Conservation (phyloP, 2,113 vertebrate genomes). For the Centrocercus urophasianus region DNA sequence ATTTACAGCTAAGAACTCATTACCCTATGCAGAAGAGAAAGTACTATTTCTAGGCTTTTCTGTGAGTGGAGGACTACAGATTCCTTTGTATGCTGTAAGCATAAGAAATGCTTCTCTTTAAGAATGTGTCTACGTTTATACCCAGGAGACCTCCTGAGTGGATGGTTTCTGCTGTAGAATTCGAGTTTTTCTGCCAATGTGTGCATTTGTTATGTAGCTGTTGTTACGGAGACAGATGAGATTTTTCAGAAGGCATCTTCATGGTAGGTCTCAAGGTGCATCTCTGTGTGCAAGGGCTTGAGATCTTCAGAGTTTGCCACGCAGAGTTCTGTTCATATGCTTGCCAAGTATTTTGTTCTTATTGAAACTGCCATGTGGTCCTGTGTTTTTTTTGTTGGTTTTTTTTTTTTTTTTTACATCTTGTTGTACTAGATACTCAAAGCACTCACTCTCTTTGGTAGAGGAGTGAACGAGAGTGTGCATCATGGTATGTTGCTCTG, state of each 20-base stretch:
- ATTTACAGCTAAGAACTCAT: not conserved
- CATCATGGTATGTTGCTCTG: not conserved
- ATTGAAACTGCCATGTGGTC: not conserved
- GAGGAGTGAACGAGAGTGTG: not conserved
- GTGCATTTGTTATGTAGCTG: not conserved
- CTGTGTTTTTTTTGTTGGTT: not conserved
- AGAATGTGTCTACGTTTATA: not conserved
- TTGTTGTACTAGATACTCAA: not conserved
- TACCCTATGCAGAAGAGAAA: not conserved
- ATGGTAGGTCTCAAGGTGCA: not conserved
- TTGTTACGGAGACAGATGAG: not conserved
- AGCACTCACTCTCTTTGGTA: not conserved
- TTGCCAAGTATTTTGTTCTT: not conserved
- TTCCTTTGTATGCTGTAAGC: not conserved
- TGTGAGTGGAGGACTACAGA: not conserved
- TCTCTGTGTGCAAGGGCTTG: not conserved
- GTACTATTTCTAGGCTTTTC: not conserved
- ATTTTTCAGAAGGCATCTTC: not conserved
- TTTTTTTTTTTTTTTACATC: no score
- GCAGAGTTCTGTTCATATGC: not conserved
- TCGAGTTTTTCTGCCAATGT: not conserved
- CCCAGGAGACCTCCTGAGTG: not conserved
- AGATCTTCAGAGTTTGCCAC: not conserved
- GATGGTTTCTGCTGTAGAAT: not conserved
- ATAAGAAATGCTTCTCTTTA: not conserved